Evolutionary conservation across 2,113 vertebrate species (phyloP), one percentile per base, ranked within the genome.

Genomic region (Channa argus): DNA sequence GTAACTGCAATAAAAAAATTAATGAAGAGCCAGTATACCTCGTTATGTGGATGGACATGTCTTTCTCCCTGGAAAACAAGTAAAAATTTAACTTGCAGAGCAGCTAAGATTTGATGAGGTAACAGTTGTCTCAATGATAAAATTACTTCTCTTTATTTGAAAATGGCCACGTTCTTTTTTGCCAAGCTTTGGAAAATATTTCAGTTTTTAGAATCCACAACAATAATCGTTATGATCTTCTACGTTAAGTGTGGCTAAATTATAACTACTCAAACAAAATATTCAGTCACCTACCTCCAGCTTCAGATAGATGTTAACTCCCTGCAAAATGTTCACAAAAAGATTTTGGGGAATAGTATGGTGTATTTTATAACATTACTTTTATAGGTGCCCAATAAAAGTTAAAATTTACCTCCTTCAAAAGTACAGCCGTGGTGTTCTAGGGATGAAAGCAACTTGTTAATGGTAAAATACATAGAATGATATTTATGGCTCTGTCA

Each of bases 301-400:
- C 36, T 82, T 51, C 50, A 89, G 33, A 46, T 89, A 91, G 7
- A 88, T 0, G 59, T 79, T 91, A 44, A 90, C 85, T 36, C 89
- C 91, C 91, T 93, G 74, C 9, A 37, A 46, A 4, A 55, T 10
- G 14, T 24, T 24, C 24, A 24, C 24, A 24, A 24, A 24, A 24
- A 24, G 24, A 24, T 24, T 24, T 24, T 1, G 24, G 1, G 24
- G 24, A 24, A 24, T 24, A 24, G 24, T 24, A 24, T 12, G 6
- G 5, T 47, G 7, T 12, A 7, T 45, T 60, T 52, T 46, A 47
- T 3, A 34, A 41, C 2, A 1, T 3, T 9, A 2, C 24, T 24
- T 24, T 24, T 24, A 24, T 24, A 24, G 24, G 24, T 24, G 24
- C 24, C 24, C 24, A 60, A 39, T 53, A 37, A 15, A 39, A 10